Percentiles rank a stretch among this genome's conserved stretches.
Conservation (phyloP, 2,888 invertebrate species). For the Tenthredo distinguenda region DNA sequence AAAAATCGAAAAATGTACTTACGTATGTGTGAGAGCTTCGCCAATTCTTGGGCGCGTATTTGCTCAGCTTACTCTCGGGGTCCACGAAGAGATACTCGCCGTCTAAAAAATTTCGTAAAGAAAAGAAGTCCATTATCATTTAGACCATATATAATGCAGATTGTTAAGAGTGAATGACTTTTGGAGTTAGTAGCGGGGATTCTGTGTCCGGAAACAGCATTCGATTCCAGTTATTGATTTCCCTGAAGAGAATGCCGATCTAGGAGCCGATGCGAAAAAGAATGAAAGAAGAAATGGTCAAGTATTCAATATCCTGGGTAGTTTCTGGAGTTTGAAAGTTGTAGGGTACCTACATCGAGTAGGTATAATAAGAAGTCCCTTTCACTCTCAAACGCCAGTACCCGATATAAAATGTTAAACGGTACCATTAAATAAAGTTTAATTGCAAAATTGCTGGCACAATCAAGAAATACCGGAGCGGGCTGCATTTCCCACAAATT, state of each 20-base stretch:
- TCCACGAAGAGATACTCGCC: conserved; percentile 98
- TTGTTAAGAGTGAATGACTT: background rate
- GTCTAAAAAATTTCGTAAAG: conserved; percentile 84
- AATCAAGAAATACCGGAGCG: conserved; percentile 47
- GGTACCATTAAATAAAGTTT: conserved; percentile 45
- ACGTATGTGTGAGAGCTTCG: conserved; percentile 95
- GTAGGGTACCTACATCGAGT: background rate
- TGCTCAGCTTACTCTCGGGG: conserved; percentile 96
- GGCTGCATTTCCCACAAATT: conserved; percentile 45
- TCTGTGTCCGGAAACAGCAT: background rate
- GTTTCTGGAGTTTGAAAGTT: background rate
- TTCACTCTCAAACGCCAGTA: conserved; percentile 45
- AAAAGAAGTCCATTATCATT: background rate
- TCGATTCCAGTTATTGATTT: background rate
- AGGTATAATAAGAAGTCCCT: conserved; percentile 23
- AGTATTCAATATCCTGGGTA: background rate
- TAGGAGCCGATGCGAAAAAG: background rate
- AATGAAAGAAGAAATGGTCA: background rate
- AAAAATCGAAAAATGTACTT: conserved; percentile 77
- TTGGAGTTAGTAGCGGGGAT: background rate
- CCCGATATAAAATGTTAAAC: conserved; percentile 48
- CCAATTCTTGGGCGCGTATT: conserved; percentile 98
- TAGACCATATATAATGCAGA: background rate
- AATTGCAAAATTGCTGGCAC: conserved; percentile 50
- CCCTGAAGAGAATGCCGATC: background rate